Base-by-base conservation (phyloP, 1,140 invertebrate species). In the Pararge aegeria region DNA sequence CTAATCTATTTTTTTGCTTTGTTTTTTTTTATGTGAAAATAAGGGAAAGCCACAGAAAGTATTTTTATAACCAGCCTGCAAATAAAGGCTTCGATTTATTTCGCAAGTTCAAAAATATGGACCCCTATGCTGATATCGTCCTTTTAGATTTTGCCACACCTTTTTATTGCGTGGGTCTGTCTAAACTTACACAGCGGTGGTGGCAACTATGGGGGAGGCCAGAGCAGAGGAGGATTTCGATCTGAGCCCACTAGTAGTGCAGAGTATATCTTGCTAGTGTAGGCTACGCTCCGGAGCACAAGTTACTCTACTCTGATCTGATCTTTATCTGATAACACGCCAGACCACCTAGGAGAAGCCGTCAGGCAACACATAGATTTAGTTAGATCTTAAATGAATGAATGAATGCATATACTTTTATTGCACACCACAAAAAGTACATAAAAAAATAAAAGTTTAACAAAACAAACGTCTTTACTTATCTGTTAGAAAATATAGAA, bases 181-280 rank as follows among this genome's bases (percentile, higher is more conserved):
- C n/a, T n/a, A n/a, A n/a, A n/a, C n/a, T n/a, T n/a, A n/a, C n/a
- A 83, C 50, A 79, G 79, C 24, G 77, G n/a, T n/a, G n/a, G 81
- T 19, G 73, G 78, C 20, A 73, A 69, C 55, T 77, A 83, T 50
- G 80, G 79, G 7, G 77, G 81, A 5, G 73, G 76, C 18, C 78
- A 78, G 55, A 75, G 80, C 16, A 55, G 80, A 54, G 82, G 85
- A 13, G 79, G 83, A 10, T 87, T 89, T 85, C 84, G 87, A 87
- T 84, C 87, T 89, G 87, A 87, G 87, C 87, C 85, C 84, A 89
- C 86, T 87, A 89, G 87, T 89, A 89, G 86, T 79, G 84, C 87
- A 89, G 84, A 80, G 75, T 87, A 80, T 75, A 79, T 80, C 82
- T 78, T 75, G 85, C 85, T 89, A 87, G 87, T 87, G 87, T 89